Conservation (phyloP, 2,888 invertebrate species). For the Trichogramma evanescens region DNA sequence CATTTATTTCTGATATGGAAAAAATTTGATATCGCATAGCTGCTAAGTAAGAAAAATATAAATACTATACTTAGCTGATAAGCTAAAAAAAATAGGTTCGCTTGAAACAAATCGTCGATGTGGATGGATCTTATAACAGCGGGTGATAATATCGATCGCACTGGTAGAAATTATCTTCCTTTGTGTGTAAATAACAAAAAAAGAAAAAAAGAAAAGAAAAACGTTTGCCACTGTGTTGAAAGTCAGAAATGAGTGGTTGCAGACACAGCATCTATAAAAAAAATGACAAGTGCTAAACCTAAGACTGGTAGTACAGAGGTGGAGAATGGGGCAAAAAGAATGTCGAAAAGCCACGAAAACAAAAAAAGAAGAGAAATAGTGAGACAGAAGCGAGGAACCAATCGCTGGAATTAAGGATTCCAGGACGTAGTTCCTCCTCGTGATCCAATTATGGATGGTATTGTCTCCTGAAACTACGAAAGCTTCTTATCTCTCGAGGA, state of each 20-base stretch:
- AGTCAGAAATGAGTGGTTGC: too few relatives aligned
- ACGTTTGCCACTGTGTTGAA: not conserved
- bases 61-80: too few relatives aligned
- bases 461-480: constrained; percentile 38
- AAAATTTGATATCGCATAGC: too few relatives aligned
- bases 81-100: too few relatives aligned
- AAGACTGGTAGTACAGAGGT: not conserved
- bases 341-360: constrained; percentile 6
- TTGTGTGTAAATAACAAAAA: not conserved
- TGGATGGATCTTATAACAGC: too few relatives aligned
- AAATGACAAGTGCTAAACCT: too few relatives aligned
- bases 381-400: constrained; percentile 25
- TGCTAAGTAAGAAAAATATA: too few relatives aligned
- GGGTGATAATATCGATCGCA: too few relatives aligned
- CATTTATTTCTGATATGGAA: too few relatives aligned
- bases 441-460: constrained; percentile 39
- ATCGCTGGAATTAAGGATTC: constrained; percentile 39
- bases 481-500: constrained; percentile 32
- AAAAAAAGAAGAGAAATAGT: not conserved
- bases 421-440: constrained; percentile 31
- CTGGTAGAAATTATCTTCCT: too few relatives aligned
- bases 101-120: too few relatives aligned
- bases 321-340: not conserved
- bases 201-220: constrained; percentile 1
- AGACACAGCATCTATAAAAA: too few relatives aligned